A percentile compares a stretch with the other conserved stretches of the same genome.
Evolutionary conservation across 1,140 invertebrate genomes (phyloP).

Genomic region (Palaemon carinicauda): DNA sequence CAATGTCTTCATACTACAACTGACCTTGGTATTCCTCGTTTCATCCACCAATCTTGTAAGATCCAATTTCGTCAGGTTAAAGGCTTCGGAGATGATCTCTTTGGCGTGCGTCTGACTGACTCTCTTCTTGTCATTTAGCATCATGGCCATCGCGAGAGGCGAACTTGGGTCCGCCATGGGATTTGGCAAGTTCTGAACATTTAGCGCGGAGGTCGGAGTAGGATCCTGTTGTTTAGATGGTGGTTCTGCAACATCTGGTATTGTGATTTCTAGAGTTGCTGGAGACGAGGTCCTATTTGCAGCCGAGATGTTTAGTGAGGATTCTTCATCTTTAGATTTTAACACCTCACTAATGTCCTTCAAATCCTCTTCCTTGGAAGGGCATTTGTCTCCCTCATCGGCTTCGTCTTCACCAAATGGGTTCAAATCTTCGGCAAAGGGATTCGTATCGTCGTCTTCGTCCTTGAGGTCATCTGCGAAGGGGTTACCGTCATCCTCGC

Average conservation of each 20-base stretch:
- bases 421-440: not conserved
- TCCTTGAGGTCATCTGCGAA: not conserved
- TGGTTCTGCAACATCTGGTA: too few relatives aligned
- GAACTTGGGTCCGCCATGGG: not conserved
- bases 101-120: not conserved
- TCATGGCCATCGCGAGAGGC: not conserved
- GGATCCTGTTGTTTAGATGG: not conserved
- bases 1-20: too few relatives aligned
- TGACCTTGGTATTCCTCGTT: not conserved
- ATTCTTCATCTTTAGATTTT: too few relatives aligned
- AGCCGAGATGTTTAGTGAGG: too few relatives aligned
- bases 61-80: slow-evolving; percentile 30
- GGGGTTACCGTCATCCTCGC: not conserved
- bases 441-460: not conserved
- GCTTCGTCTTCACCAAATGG: not conserved
- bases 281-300: not conserved
- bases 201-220: not conserved
- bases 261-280: too few relatives aligned
- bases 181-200: not conserved
- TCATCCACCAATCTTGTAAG: slow-evolving; percentile 13
- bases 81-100: slow-evolving; percentile 12
- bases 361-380: not conserved
- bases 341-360: too few relatives aligned
- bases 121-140: not conserved
- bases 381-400: not conserved